Evolutionary conservation across 2,797 vertebrate genomes (phyloP), one percentile per base, ranked within the genome.

Genomic region (Coendou prehensilis): DNA sequence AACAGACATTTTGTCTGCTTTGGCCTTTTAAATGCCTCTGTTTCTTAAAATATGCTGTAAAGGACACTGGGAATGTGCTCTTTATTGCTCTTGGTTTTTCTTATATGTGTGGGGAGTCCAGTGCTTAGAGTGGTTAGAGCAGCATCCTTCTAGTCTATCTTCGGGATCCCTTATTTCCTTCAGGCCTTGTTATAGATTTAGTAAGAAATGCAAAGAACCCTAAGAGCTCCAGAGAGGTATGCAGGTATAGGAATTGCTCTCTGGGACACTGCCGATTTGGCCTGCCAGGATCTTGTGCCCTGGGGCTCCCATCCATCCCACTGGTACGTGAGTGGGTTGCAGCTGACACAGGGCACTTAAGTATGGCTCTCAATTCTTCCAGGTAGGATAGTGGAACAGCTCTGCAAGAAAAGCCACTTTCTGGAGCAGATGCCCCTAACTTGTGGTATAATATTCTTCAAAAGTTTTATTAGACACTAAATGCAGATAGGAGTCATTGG

Each of bases 31-130:
- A 30, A 64, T 4, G 45, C 89, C 37, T 92, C 69, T 71, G 79
- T 73, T 92, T 81, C 94, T 73, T 50, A 37, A 89, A 80, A 67
- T 93, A 41, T 0, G 8, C 91, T 61, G 30, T 84, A 75, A 94
- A 95, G 63, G 80, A 50, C 95, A 22, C 20, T 84, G 76, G 80
- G 50, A 54, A 71, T 56, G 54, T 45, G 56, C 22, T 61, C 50
- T 87, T 95, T 8, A 14, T 8, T 1, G 9, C 63, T 67, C 11
- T 28, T 63, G 54, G 4, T 33, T 54, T 89, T 61, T 61, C 83
- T 45, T 30, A 1, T 59, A 64, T 86, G 54, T 41, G 1, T 9
- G 18, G 0, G 6, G 54, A 78, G 76, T 67, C 57, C 61, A 26
- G 61, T 61, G 54, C 71, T 75, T 30, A 37, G 47, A 73, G 84